A percentile compares a stretch with the other conserved stretches of the same genome.
Evolutionary conservation across 2,888 invertebrate species (phyloP).

Genomic region (Drosophila setosimentum): DNA sequence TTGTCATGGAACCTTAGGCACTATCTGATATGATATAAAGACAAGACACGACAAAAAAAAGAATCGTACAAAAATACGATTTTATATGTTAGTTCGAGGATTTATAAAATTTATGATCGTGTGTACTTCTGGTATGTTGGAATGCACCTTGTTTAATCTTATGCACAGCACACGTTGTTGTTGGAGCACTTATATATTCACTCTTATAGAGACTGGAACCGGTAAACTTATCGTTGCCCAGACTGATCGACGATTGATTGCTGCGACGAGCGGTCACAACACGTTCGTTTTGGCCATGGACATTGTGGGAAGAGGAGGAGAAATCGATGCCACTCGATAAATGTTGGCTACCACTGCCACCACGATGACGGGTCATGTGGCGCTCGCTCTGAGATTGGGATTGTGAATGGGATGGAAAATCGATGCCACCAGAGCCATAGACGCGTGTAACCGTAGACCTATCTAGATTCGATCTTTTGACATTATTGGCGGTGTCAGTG

Average conservation of each 20-base stretch:
- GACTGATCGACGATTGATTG: slow-evolving; percentile 91
- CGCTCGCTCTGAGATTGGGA: slow-evolving; percentile 55
- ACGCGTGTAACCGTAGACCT: slow-evolving; percentile 61
- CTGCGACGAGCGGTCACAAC: slow-evolving; percentile 86
- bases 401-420: slow-evolving; percentile 64
- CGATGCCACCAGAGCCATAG: slow-evolving; percentile 58
- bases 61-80: slow-evolving; percentile 22
- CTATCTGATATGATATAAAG: slow-evolving; percentile 63
- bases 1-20: slow-evolving; percentile 72
- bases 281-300: slow-evolving; percentile 70
- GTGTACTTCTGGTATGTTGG: slow-evolving; percentile 93
- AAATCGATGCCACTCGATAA: slow-evolving; percentile 74
- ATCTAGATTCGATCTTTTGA: slow-evolving; percentile 49
- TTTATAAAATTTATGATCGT: slow-evolving; percentile 93
- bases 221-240: slow-evolving; percentile 88
- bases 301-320: slow-evolving; percentile 69
- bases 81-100: slow-evolving; percentile 63
- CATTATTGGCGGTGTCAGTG: slow-evolving; percentile 21
- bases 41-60: slow-evolving; percentile 45
- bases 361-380: slow-evolving; percentile 59
- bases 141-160: slow-evolving; percentile 92
- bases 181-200: slow-evolving; percentile 90
- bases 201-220: slow-evolving; percentile 90
- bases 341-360: slow-evolving; percentile 52
- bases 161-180: slow-evolving; percentile 92